phyloP scores from a whole-genome alignment of 1,140 invertebrate species.

The Camponotus floridanus region DNA sequence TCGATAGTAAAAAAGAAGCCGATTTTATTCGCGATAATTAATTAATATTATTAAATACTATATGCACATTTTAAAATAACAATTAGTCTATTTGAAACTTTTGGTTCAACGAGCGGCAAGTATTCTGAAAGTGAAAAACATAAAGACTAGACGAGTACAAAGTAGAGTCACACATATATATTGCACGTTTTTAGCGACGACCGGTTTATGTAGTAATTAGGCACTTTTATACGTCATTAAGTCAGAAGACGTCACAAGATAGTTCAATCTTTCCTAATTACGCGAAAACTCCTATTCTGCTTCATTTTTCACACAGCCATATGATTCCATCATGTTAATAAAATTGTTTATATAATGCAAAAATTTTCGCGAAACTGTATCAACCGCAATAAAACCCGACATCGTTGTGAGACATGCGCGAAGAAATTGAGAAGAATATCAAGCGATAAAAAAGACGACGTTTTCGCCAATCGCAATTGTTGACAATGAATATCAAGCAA shows the following conservation, averaged over 20 bases:
- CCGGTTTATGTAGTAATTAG: slow-evolving; percentile 1
- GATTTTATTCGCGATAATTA: too few relatives aligned
- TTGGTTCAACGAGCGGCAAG: background rate
- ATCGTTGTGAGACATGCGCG: background rate
- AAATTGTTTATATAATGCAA: background rate
- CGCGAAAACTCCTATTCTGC: background rate
- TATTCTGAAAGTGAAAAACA: background rate
- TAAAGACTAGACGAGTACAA: background rate
- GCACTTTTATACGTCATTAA: slow-evolving; percentile 2
- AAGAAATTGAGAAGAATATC: slow-evolving; percentile 3
- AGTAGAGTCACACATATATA: background rate
- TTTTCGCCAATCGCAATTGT: slow-evolving; percentile 34
- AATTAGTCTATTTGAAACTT: background rate
- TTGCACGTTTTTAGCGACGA: background rate
- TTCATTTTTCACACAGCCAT: background rate
- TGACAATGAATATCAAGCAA: slow-evolving; percentile 29
- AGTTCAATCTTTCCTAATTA: background rate
- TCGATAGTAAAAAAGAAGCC: background rate
- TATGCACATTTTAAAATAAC: background rate
- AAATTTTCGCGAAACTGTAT: background rate
- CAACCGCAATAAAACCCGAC: background rate
- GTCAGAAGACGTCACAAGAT: slow-evolving; percentile 10
- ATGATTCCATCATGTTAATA: background rate
- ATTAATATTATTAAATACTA: slow-evolving; percentile 16
- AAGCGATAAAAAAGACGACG: background rate